phyloP scores from a whole-genome alignment of 2,113 vertebrate species.

The Nanger granti region DNA sequence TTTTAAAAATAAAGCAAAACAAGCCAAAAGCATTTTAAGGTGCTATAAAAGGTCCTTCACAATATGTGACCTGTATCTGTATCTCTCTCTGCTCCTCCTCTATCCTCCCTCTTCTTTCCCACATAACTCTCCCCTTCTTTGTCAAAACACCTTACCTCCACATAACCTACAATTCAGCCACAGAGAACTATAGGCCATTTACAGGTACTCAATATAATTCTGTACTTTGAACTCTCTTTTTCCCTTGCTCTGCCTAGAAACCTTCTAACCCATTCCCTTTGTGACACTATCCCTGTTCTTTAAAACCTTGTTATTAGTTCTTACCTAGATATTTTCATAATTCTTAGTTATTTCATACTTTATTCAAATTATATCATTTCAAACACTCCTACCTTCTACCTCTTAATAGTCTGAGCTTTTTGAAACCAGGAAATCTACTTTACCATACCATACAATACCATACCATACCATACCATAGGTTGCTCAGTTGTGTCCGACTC shows the following conservation, averaged over 20 bases:
- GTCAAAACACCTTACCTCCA: background rate
- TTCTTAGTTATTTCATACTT: background rate
- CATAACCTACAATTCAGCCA: background rate
- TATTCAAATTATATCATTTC: background rate
- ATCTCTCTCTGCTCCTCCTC: accelerated
- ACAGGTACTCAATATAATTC: background rate
- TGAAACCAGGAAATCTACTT: background rate
- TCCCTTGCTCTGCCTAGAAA: background rate
- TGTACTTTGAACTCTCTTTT: background rate
- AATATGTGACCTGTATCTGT: background rate
- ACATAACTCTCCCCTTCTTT: background rate
- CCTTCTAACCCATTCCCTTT: background rate
- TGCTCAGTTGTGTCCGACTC: too few relatives aligned
- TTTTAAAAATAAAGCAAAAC: background rate
- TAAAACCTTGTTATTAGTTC: background rate
- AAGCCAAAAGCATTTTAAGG: background rate
- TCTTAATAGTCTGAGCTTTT: background rate
- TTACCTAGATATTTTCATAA: background rate
- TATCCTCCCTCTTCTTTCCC: accelerated
- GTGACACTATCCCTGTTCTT: background rate
- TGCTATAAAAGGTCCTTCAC: background rate
- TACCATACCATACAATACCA: background rate
- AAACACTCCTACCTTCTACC: background rate
- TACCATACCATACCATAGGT: too few relatives aligned
- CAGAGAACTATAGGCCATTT: background rate